Conservation (phyloP, 1,140 invertebrate genomes). For the Drepana arcuata region DNA sequence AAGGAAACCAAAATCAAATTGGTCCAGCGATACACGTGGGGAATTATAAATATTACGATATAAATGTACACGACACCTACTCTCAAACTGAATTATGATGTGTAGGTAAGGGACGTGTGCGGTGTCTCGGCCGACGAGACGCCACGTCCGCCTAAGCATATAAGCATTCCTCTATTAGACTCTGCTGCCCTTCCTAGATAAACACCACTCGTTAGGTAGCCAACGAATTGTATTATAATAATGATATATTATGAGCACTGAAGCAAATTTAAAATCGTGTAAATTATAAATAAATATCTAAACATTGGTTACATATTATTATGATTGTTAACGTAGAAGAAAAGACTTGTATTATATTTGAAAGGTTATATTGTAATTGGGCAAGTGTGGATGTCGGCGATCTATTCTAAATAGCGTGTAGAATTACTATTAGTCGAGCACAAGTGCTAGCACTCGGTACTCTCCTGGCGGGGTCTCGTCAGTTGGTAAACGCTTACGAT, state of each 20-base stretch:
- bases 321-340: constrained; percentile 64
- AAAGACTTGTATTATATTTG: constrained; percentile 47
- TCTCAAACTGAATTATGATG: too few relatives aligned
- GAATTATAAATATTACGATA: too few relatives aligned
- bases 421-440: constrained; percentile 58
- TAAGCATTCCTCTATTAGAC: too few relatives aligned
- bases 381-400: constrained; percentile 36
- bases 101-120: too few relatives aligned
- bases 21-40: too few relatives aligned
- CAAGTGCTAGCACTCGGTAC: too few relatives aligned
- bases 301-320: constrained; percentile 34
- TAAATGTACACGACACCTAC: too few relatives aligned
- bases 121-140: too few relatives aligned
- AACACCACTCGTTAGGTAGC: constrained; percentile 62
- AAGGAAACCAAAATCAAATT: too few relatives aligned
- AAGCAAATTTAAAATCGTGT: constrained; percentile 55
- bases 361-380: constrained; percentile 24
- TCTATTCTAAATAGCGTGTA: constrained; percentile 64
- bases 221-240: constrained; percentile 63
- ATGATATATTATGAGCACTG: constrained; percentile 58
- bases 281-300: constrained; percentile 35
- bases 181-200: constrained; percentile 46
- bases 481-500: too few relatives aligned
- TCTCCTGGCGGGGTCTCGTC: too few relatives aligned
- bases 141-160: too few relatives aligned